Percentiles rank a stretch among this genome's conserved stretches.
Conservation (phyloP, 2,888 invertebrate species). For the Hesperia comma region DNA sequence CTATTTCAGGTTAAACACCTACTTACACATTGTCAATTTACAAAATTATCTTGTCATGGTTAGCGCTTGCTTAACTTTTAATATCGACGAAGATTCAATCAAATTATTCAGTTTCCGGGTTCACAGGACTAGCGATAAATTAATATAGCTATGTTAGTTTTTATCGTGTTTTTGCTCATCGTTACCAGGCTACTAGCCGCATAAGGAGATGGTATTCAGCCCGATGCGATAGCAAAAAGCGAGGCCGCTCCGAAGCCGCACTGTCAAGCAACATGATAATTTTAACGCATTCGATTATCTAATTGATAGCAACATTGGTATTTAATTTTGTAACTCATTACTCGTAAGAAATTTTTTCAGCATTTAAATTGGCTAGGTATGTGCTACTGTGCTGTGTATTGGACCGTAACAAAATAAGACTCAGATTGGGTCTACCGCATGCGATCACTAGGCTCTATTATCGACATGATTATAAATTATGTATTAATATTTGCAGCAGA, state of each 20-base stretch:
- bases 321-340: conserved; percentile 17
- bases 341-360: not conserved
- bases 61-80: not conserved
- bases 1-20: not conserved
- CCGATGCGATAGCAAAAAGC: conserved; percentile 43
- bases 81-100: not conserved
- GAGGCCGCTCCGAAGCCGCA: conserved; percentile 27
- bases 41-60: not conserved
- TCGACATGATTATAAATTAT: no score
- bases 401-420: no score
- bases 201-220: conserved; percentile 46
- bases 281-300: conserved; percentile 35
- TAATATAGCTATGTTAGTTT: conserved; percentile 34
- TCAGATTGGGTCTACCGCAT: no score
- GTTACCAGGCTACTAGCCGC: conserved; percentile 47
- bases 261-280: conserved; percentile 8
- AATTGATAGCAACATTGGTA: conserved; percentile 41
- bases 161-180: conserved; percentile 45
- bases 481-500: conserved; percentile 12
- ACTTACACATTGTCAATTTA: not conserved
- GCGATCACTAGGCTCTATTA: no score
- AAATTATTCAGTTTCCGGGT: conserved; percentile 34
- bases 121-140: conserved; percentile 30
- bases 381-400: no score
- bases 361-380: no score